phyloP scores from a whole-genome alignment of 2,797 vertebrate species.

The Galaxias olidus region DNA sequence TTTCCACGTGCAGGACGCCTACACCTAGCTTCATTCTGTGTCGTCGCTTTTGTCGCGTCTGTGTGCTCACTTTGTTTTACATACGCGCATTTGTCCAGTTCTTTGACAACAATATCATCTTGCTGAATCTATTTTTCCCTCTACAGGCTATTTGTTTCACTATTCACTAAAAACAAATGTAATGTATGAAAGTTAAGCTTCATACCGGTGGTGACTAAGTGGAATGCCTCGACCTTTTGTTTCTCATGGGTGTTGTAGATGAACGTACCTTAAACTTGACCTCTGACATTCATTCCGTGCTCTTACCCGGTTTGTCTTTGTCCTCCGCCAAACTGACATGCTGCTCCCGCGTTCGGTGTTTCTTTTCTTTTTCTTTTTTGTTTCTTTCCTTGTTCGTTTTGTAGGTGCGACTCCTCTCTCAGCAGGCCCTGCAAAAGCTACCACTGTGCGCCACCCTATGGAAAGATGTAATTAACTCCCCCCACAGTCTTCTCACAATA shows the following conservation, averaged over 20 bases:
- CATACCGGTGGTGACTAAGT: conserved; percentile 1
- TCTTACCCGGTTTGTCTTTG: conserved; percentile 10
- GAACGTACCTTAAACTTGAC: conserved; percentile 1
- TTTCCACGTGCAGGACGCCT: too few species aligned
- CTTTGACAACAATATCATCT: neutral
- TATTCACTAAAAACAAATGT: conserved; percentile 19
- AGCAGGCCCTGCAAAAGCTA: conserved; percentile 91
- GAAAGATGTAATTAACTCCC: conserved; percentile 94
- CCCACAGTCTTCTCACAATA: conserved; percentile 38
- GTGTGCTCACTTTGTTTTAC: conserved; percentile 11
- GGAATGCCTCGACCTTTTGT: conserved; percentile 5
- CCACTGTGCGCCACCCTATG: conserved; percentile 93
- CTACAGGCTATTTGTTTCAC: conserved; percentile 32
- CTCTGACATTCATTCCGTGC: conserved; percentile 11
- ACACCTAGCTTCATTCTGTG: neutral
- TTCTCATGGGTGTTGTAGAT: neutral
- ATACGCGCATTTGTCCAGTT: neutral
- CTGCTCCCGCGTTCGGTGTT: conserved; percentile 32
- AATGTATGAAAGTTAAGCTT: conserved; percentile 23
- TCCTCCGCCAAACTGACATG: conserved; percentile 30
- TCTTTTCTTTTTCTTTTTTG: conserved; percentile 6
- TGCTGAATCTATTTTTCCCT: conserved; percentile 20
- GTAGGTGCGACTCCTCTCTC: conserved; percentile 90
- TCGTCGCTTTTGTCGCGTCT: neutral
- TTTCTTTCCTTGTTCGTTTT: conserved; percentile 52